Base-by-base conservation (phyloP, 2,888 invertebrate genomes). In the Notocelia uddmanniana region DNA sequence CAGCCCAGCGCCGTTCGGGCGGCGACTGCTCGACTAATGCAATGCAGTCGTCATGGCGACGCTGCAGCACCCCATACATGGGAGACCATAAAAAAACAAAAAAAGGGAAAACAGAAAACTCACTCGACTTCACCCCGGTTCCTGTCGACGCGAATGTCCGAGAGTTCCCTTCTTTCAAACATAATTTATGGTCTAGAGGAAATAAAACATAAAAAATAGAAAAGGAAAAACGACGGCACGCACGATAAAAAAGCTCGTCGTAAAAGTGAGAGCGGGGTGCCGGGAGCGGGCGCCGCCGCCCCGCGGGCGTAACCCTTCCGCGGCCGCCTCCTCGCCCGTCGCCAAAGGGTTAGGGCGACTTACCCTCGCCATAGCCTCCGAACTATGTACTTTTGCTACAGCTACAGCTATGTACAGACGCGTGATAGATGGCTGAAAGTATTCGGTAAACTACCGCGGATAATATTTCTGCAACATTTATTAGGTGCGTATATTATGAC, bases 191-290 rank as follows among this genome's bases (percentile, higher is more conserved):
- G 91, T 93, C 91, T 92, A 89, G 90, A 92, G 93, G 93, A 94
- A 94, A 94, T 94, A 94, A 79, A 94, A 94, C 93, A 94, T 94
- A 93, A 94, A 94, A 94, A 93, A 93, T 93, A 92, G 93, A 92
- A 93, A 92, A 93, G 92, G 93, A 93, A 94, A 94, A 94, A 92
- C 92, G 93, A 91, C 93, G 91, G 90, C 92, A 92, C 93, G 92
- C 92, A 92, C 93, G 93, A 93, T 93, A 93, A 93, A 93, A 93
- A 93, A 92, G 89, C 91, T 91, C 89, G 89, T 91, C 91, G 91
- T 92, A 92, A 93, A 92, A 91, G 88, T 89, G 89, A 85, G 88
- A 85, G 85, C 81, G 83, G 86, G 70, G 85, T 79, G 85, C 86
- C 83, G 84, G 82, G 83, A 82, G 78, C 78, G 76, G 74, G 69